These are phyloP conservation scores for Drosophila insularis DNA, from an alignment of 1,140 invertebrate species.

Conservation along the genomic window DNA sequence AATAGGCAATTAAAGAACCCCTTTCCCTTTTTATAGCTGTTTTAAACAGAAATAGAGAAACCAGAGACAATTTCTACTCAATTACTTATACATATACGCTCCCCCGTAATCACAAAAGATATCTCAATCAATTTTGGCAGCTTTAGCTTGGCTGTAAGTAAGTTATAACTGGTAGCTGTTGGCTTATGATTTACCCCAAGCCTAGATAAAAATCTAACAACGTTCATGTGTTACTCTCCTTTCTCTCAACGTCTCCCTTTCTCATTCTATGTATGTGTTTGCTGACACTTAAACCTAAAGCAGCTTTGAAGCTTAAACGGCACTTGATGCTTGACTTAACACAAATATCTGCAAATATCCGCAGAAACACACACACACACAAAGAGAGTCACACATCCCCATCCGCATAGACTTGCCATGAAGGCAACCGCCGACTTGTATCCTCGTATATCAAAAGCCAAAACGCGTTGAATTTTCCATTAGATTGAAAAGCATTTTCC, in stretches of 20 bases:
- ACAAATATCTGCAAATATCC: conserved; percentile 14
- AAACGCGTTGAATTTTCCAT: conserved; percentile 70
- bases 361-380: conserved; percentile 16
- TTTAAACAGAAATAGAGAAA: too few relatives aligned
- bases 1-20: too few relatives aligned
- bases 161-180: conserved; percentile 6
- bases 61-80: background rate
- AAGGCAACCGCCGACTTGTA: background rate
- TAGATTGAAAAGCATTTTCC: conserved; percentile 68
- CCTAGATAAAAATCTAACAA: conserved; percentile 10
- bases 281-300: conserved; percentile 31
- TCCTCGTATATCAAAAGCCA: conserved; percentile 51
- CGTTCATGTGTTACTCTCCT: conserved; percentile 11
- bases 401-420: conserved; percentile 9
- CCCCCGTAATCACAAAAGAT: background rate
- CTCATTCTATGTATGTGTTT: background rate
- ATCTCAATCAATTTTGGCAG: background rate
- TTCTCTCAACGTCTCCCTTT: too few relatives aligned
- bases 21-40: too few relatives aligned
- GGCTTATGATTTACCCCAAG: background rate
- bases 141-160: background rate
- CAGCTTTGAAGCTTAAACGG: conserved; percentile 50
- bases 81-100: background rate
- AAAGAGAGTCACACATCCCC: conserved; percentile 12
- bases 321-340: conserved; percentile 42